Conservation (phyloP, 2,888 invertebrate genomes). For the Thumatha senex region DNA sequence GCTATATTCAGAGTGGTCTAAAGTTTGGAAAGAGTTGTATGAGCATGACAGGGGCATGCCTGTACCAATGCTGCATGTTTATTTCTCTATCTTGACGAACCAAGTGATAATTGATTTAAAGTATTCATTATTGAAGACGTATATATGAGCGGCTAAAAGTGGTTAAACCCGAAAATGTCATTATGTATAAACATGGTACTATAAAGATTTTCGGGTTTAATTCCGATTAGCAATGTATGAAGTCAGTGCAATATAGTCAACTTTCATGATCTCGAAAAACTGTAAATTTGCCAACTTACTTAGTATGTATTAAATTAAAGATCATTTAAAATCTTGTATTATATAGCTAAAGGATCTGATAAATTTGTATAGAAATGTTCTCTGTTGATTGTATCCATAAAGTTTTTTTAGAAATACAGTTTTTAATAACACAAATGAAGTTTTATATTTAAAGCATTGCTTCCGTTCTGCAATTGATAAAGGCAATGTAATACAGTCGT, state of each 20-base stretch:
- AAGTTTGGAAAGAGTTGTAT: neutral
- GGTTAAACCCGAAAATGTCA: constrained; percentile 18
- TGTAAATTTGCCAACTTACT: constrained; percentile 33
- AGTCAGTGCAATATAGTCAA: constrained; percentile 30
- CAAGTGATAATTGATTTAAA: neutral
- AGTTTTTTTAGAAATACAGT: constrained; percentile 25
- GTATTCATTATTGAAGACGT: neutral
- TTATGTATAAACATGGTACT: constrained; percentile 30
- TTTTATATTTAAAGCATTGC: constrained; percentile 19
- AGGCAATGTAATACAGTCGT: neutral
- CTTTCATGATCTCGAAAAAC: constrained; percentile 45
- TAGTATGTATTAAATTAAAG: constrained; percentile 6
- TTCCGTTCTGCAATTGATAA: constrained; percentile 2
- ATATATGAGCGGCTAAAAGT: neutral
- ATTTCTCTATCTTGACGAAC: neutral
- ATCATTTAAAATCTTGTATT: constrained; percentile 20
- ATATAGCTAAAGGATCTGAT: constrained; percentile 29
- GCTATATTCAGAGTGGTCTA: no score
- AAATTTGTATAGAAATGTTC: constrained; percentile 24
- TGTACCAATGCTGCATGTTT: no score
- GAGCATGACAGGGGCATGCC: neutral
- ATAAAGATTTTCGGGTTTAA: no score
- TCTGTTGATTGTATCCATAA: constrained; percentile 28
- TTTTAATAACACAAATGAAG: constrained; percentile 15
- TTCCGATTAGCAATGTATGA: constrained; percentile 37